Percentiles rank a stretch among this genome's conserved stretches.
Conservation (phyloP, 2,113 vertebrate genomes). For the Tenebrosternarchus preto region DNA sequence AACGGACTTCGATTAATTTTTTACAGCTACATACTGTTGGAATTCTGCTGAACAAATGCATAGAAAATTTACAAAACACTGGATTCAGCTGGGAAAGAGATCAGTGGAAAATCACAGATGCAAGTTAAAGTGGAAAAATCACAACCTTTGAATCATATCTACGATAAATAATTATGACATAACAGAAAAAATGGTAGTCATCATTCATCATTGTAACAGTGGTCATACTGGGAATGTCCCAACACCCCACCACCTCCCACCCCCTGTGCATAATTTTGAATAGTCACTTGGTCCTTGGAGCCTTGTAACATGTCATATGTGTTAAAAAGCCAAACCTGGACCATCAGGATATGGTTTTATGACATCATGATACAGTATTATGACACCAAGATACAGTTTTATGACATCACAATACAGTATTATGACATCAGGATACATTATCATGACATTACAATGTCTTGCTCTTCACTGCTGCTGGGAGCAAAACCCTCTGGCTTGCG, state of each 20-base stretch:
- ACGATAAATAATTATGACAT: no score
- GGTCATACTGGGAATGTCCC: no score
- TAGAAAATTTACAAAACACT: constrained; percentile 44
- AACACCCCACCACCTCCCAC: no score
- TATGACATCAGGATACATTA: background rate
- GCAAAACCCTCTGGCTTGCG: background rate
- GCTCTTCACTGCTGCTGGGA: background rate
- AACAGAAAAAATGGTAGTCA: no score
- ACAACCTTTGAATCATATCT: background rate
- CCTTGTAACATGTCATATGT: no score
- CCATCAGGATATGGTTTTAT: background rate
- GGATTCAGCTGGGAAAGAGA: background rate
- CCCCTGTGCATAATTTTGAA: no score
- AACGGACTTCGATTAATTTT: constrained; percentile 53
- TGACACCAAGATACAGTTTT: background rate
- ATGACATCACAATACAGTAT: background rate
- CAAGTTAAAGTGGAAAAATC: background rate
- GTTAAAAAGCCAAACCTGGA: background rate
- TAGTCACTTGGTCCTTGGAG: no score
- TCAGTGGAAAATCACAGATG: background rate
- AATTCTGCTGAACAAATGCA: constrained; percentile 51
- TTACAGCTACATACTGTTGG: constrained; percentile 50
- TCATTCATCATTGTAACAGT: no score
- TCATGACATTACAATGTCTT: background rate
- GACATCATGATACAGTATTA: no score